Evolutionary conservation across 2,888 invertebrate species (phyloP).

Genomic region (Drosophila buzzatii): DNA sequence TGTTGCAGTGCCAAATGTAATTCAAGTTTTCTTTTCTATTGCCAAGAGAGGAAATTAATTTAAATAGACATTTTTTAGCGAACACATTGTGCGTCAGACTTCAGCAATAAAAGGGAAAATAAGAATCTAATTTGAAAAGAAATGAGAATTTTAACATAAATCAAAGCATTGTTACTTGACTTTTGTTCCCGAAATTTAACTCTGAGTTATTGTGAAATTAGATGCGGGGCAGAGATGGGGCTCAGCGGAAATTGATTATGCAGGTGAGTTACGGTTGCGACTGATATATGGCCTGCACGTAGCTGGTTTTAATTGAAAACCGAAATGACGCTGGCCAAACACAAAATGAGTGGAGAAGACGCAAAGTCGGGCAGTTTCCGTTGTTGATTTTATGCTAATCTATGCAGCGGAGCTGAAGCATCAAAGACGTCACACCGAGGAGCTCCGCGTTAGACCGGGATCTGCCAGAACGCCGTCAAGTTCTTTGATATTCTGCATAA

Average conservation of each 20-base stretch:
- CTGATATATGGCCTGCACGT: conserved; percentile 67
- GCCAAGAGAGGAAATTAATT: conserved; percentile 6
- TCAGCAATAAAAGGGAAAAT: not conserved
- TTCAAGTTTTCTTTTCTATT: not conserved
- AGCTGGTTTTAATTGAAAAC: conserved; percentile 71
- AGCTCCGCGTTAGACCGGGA: conserved; percentile 5
- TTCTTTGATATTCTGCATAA: conserved; percentile 74
- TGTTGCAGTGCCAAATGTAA: not conserved
- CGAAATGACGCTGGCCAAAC: conserved; percentile 49
- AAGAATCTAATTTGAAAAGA: not conserved
- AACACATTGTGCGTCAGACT: not conserved
- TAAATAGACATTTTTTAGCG: not conserved
- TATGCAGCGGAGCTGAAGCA: conserved; percentile 61
- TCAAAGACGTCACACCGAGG: conserved; percentile 47
- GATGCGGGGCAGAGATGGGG: not conserved
- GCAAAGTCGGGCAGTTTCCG: conserved; percentile 35
- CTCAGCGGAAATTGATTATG: conserved; percentile 65
- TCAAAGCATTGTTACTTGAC: conserved; percentile 19
- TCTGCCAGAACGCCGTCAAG: conserved; percentile 26
- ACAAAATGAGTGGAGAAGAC: conserved; percentile 20
- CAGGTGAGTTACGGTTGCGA: conserved; percentile 62
- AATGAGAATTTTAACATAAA: conserved; percentile 25
- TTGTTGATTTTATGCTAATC: conserved; percentile 78
- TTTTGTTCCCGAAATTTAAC: conserved; percentile 1
- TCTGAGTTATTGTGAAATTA: conserved; percentile 15